A percentile compares a stretch with the other conserved stretches of the same genome.
Conservation (phyloP, 1,140 invertebrate species). For the Heliconius eleuchia region DNA sequence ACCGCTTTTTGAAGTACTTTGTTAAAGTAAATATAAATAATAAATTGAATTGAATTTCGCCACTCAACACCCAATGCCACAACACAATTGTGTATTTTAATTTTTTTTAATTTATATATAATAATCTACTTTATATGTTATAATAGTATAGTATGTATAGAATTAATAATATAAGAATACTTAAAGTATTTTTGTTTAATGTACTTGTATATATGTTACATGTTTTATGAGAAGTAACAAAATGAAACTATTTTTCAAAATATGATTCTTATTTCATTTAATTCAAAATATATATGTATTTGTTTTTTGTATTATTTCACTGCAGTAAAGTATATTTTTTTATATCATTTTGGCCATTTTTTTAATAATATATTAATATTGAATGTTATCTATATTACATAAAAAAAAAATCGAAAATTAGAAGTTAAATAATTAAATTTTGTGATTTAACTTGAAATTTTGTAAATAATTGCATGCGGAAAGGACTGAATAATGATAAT, state of each 20-base stretch:
- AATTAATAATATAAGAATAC: background rate
- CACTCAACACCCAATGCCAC: too few relatives aligned
- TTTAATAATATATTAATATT: too few relatives aligned
- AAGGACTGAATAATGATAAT: conserved; percentile 16
- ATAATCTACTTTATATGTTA: background rate
- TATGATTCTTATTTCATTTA: background rate
- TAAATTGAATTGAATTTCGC: background rate
- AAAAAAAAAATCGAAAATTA: background rate
- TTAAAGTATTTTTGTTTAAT: background rate
- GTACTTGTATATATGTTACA: background rate
- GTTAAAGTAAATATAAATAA: background rate
- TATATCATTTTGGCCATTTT: too few relatives aligned
- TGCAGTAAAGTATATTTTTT: too few relatives aligned
- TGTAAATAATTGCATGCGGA: conserved; percentile 18
- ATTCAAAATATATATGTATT: background rate
- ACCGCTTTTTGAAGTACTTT: too few relatives aligned
- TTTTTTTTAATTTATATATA: background rate
- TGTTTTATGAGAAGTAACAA: background rate
- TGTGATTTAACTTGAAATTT: background rate
- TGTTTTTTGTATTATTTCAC: too few relatives aligned
- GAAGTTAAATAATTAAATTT: background rate
- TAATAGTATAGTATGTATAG: background rate
- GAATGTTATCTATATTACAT: background rate
- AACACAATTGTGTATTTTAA: background rate
- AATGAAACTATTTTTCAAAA: background rate